These are phyloP conservation scores for Gobiocypris rarus DNA, from an alignment of 2,113 vertebrate species.

Conservation along the genomic window DNA sequence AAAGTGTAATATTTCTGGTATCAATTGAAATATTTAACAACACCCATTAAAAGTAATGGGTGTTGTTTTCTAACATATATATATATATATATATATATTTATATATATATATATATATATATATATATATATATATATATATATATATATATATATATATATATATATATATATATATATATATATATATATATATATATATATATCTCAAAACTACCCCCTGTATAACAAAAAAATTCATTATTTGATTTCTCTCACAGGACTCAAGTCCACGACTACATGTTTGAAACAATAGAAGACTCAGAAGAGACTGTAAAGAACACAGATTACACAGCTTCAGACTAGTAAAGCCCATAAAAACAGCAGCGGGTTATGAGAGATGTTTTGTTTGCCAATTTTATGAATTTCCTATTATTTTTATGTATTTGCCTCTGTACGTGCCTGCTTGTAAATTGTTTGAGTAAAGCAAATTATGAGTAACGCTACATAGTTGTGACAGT, in stretches of 20 bases:
- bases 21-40: neutral
- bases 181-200: neutral
- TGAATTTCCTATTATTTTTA: neutral
- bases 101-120: neutral
- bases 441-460: conserved; percentile 26
- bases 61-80: neutral
- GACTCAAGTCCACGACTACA: conserved; percentile 58
- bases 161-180: neutral
- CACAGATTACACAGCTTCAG: conserved; percentile 11
- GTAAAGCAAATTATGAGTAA: conserved; percentile 5
- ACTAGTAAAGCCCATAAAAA: neutral
- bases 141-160: neutral
- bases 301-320: conserved; percentile 52
- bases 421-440: neutral
- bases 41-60: neutral
- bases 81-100: neutral
- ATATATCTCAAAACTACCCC: neutral
- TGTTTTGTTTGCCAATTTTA: conserved; percentile 11
- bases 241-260: conserved; percentile 59
- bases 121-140: neutral
- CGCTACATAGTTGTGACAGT: neutral
- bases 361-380: neutral
- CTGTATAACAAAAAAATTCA: too few species aligned
- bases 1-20: neutral
- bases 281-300: conserved; percentile 54